Evolutionary conservation across 2,888 invertebrate species (phyloP).

Genomic region (Thymelicus lineola): DNA sequence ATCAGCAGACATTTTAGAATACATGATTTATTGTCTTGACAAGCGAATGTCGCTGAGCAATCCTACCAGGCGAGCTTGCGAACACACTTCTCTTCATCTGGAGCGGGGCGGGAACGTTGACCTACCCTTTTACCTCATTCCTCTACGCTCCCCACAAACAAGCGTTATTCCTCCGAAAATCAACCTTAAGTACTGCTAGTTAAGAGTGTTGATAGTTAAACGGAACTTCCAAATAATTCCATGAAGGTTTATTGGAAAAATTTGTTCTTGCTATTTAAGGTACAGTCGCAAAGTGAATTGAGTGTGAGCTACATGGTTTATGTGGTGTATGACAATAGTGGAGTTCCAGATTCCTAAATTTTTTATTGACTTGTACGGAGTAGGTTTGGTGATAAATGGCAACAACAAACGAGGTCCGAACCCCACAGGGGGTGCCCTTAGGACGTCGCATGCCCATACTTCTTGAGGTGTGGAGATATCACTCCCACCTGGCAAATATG

Average conservation of each 20-base stretch:
- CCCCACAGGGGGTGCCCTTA: no score
- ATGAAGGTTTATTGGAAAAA: conserved; percentile 64
- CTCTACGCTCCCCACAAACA: conserved; percentile 51
- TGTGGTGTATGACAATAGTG: conserved; percentile 44
- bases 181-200: conserved; percentile 63
- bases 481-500: no score
- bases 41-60: conserved; percentile 27
- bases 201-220: conserved; percentile 58
- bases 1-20: conserved; percentile 24
- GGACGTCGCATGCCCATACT: no score
- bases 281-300: conserved; percentile 68
- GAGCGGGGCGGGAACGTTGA: conserved; percentile 64
- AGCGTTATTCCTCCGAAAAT: conserved; percentile 52
- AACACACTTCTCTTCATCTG: conserved; percentile 45
- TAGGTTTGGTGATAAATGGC: no score
- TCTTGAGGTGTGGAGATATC: no score
- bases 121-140: conserved; percentile 61
- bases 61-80: conserved; percentile 35
- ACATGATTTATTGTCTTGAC: conserved; percentile 34
- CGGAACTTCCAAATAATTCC: conserved; percentile 49
- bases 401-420: no score
- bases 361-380: neutral
- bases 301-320: conserved; percentile 64
- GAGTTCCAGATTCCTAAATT: conserved; percentile 2
- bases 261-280: conserved; percentile 66